phyloP scores from a whole-genome alignment of 92 coral and sea anemone genomes.

The Umimayanthus chanpuru region DNA sequence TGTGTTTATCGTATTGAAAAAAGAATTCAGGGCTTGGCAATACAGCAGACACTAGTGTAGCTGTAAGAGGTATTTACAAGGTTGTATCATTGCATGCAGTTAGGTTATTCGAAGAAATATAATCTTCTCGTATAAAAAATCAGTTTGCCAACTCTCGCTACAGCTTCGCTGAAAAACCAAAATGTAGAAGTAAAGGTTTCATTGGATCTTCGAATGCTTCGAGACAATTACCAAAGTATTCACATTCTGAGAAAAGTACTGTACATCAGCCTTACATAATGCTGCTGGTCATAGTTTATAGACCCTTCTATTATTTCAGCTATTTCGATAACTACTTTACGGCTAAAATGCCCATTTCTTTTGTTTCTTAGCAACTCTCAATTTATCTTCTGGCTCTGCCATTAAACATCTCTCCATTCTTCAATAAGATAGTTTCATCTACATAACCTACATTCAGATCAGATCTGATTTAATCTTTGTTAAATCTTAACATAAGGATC shows the following conservation, averaged over 20 bases:
- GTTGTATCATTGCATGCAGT: background rate
- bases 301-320: background rate
- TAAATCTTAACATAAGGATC: conserved; percentile 31
- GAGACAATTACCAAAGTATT: conserved; percentile 4
- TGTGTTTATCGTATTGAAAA: conserved; percentile 18
- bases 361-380: conserved; percentile 3
- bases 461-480: conserved; percentile 30
- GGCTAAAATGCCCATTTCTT: background rate
- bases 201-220: background rate
- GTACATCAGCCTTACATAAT: conserved; percentile 17
- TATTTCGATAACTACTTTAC: conserved; percentile 8
- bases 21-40: background rate
- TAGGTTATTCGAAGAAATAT: background rate
- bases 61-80: conserved; percentile 28
- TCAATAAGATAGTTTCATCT: conserved; percentile 24
- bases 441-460: conserved; percentile 28
- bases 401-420: conserved; percentile 7
- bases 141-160: background rate
- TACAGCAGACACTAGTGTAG: background rate
- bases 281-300: background rate
- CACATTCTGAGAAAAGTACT: conserved; percentile 15
- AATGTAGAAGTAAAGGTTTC: background rate
- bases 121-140: conserved; percentile 21
- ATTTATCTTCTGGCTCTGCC: conserved; percentile 22
- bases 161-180: background rate